Conservation (phyloP, 1,140 invertebrate genomes). For the Diorhabda elongata region DNA sequence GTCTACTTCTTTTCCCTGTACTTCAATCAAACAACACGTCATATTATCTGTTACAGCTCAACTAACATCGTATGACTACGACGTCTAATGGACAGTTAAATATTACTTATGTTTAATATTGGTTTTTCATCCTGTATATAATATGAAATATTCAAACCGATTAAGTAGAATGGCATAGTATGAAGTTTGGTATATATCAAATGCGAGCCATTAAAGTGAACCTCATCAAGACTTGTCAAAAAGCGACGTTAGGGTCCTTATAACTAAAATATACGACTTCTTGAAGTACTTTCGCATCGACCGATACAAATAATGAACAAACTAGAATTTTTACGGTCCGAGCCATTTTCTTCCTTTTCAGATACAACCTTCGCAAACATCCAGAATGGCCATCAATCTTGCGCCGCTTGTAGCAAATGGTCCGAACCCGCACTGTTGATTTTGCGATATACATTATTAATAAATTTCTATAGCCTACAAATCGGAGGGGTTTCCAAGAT, state of each 20-base stretch:
- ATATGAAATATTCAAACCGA: too few relatives aligned
- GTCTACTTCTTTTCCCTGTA: too few relatives aligned
- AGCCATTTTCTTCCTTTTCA: conserved; percentile 2
- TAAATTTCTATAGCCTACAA: conserved; percentile 2
- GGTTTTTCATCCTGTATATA: too few relatives aligned
- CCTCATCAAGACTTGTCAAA: not conserved
- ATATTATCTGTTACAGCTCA: too few relatives aligned
- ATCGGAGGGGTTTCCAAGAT: not conserved
- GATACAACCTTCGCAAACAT: conserved; percentile 2
- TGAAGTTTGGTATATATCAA: not conserved
- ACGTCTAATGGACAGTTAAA: too few relatives aligned
- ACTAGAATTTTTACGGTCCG: conserved; percentile 2
- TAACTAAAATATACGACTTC: conserved; percentile 2
- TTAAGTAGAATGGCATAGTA: too few relatives aligned
- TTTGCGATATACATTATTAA: conserved; percentile 1
- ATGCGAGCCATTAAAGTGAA: conserved; percentile 2
- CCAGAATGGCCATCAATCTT: conserved; percentile 1
- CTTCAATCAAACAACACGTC: too few relatives aligned
- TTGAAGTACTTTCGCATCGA: not conserved
- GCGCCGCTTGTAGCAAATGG: conserved; percentile 1
- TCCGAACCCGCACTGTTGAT: not conserved
- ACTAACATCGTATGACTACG: too few relatives aligned
- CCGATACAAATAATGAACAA: conserved; percentile 2
- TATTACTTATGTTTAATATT: too few relatives aligned
- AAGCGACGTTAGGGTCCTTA: not conserved